phyloP scores from a whole-genome alignment of 2,113 vertebrate genomes.

The Rafetus swinhoei region DNA sequence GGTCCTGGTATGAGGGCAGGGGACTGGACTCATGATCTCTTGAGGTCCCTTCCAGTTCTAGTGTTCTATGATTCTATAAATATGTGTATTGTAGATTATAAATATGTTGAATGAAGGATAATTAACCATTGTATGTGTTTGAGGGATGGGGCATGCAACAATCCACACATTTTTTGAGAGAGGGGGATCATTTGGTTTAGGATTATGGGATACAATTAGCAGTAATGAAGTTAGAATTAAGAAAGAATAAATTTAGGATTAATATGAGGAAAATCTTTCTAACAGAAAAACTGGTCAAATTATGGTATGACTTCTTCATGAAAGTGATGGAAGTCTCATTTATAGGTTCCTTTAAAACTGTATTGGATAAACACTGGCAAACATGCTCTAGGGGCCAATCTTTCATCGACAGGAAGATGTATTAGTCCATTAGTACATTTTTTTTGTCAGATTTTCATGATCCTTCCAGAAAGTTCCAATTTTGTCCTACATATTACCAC shows the following conservation, averaged over 20 bases:
- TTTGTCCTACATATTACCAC: background rate
- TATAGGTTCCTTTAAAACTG: conserved; percentile 6
- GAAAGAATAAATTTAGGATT: background rate
- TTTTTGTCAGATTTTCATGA: background rate
- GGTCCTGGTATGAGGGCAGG: no score
- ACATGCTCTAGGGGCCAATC: background rate
- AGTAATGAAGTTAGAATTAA: background rate
- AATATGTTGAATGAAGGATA: background rate
- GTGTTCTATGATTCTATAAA: background rate
- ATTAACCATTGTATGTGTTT: rapidly evolving
- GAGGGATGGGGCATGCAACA: background rate
- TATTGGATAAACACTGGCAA: background rate
- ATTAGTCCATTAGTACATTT: background rate
- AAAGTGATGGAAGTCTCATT: background rate
- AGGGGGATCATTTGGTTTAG: background rate
- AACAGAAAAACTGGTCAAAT: background rate
- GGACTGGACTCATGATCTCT: no score
- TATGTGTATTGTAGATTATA: background rate
- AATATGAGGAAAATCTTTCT: conserved; percentile 9
- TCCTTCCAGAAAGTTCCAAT: background rate
- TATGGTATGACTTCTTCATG: conserved; percentile 3
- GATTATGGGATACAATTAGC: background rate
- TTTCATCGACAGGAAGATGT: background rate
- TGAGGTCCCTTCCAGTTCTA: no score
- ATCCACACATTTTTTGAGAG: conserved; percentile 40